Conservation (phyloP, 2,113 vertebrate species). For the Brachirus orientalis region DNA sequence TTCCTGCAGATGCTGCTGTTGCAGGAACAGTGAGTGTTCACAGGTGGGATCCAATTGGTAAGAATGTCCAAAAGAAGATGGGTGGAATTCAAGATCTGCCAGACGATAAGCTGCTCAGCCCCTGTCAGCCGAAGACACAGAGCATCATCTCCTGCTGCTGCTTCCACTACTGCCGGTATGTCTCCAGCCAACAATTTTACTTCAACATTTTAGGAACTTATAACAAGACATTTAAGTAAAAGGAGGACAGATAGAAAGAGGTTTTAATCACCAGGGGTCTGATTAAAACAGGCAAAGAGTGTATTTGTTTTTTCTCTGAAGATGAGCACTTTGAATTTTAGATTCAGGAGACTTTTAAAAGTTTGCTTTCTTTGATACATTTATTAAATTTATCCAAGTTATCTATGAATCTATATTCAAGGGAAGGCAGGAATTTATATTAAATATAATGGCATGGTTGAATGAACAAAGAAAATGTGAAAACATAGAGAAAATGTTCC, state of each 20-base stretch:
- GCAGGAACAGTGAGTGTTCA: slow-evolving; percentile 16
- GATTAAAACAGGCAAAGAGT: background rate
- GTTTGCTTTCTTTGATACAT: too few species aligned
- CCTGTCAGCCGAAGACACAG: slow-evolving; percentile 78
- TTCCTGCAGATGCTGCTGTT: slow-evolving; percentile 38
- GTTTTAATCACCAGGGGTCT: background rate
- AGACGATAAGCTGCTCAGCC: slow-evolving; percentile 87
- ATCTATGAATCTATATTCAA: too few species aligned
- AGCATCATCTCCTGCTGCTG: slow-evolving; percentile 61
- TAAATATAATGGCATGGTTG: too few species aligned
- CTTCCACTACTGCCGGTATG: slow-evolving; percentile 63
- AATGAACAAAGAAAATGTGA: background rate
- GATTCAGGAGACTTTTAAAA: too few species aligned
- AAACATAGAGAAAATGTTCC: background rate
- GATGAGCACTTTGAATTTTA: too few species aligned
- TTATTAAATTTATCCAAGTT: too few species aligned
- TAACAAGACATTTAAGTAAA: too few species aligned
- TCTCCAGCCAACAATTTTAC: slow-evolving; percentile 44
- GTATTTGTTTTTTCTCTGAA: too few species aligned
- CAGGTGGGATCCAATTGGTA: slow-evolving; percentile 36
- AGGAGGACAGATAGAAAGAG: too few species aligned
- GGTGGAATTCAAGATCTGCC: slow-evolving; percentile 87
- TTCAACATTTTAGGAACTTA: background rate
- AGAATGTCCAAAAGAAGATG: slow-evolving; percentile 88
- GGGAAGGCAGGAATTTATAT: too few species aligned